These are phyloP conservation scores for Ophonus ardosiacus DNA, from an alignment of 2,888 invertebrate species.

Conservation along the genomic window DNA sequence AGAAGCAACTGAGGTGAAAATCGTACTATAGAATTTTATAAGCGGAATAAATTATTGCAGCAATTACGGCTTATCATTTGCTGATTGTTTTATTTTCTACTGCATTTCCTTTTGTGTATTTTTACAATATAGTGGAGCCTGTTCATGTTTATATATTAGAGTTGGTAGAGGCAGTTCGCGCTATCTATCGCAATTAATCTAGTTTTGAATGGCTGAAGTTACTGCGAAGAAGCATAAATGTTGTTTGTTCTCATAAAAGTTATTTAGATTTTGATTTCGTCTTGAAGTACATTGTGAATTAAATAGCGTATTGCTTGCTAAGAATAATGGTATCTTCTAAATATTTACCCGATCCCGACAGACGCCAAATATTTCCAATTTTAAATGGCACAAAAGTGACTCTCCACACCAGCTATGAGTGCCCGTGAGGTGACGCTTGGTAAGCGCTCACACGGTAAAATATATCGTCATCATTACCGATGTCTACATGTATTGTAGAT, in stretches of 20 bases:
- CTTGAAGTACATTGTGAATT: not conserved
- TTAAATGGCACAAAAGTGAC: no score
- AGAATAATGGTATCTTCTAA: not conserved
- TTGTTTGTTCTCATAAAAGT: constrained; percentile 32
- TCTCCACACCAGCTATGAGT: no score
- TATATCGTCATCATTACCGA: no score
- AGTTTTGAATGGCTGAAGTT: constrained; percentile 28
- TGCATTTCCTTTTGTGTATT: constrained; percentile 11
- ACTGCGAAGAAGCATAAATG: constrained; percentile 37
- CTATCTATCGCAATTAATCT: constrained; percentile 36
- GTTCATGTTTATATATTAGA: constrained; percentile 10
- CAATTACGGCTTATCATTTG: constrained; percentile 33
- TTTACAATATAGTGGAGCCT: not conserved
- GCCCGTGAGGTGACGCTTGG: no score
- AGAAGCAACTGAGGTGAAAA: constrained; percentile 18
- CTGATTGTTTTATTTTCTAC: constrained; percentile 24
- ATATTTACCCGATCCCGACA: not conserved
- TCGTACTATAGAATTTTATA: constrained; percentile 16
- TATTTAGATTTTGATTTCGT: constrained; percentile 33
- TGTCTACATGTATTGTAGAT: no score
- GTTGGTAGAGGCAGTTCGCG: constrained; percentile 7
- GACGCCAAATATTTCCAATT: no score
- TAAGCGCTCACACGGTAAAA: no score
- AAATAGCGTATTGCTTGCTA: not conserved
- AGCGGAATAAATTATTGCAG: constrained; percentile 31